A percentile compares a stretch with the other conserved stretches of the same genome.
These are phyloP conservation scores for Arion vulgaris DNA, from an alignment of 1,140 invertebrate species.

Conservation along the genomic window DNA sequence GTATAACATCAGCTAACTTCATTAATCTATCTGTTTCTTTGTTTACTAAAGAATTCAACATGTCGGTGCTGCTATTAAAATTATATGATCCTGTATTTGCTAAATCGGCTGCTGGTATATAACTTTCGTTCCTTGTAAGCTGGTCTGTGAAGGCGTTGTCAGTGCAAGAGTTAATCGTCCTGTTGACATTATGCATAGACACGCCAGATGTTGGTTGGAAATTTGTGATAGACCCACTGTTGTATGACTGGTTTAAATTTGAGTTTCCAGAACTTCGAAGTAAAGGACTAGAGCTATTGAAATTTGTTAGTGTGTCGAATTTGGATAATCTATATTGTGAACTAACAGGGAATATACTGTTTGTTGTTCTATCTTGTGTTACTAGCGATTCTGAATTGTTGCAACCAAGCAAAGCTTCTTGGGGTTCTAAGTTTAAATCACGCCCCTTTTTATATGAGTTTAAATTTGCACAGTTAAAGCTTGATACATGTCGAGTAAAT, in stretches of 20 bases:
- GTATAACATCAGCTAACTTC: not conserved
- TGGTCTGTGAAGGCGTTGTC: not conserved
- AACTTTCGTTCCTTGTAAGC: not conserved
- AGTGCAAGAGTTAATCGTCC: not conserved
- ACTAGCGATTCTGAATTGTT: too few species aligned
- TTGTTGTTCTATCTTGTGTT: too few species aligned
- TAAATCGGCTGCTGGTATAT: not conserved
- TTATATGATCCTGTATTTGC: not conserved
- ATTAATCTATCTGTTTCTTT: constrained; percentile 9
- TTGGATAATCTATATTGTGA: not conserved
- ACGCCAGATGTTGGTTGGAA: not conserved
- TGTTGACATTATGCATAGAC: not conserved
- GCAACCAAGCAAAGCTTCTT: not conserved
- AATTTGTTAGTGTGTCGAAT: not conserved
- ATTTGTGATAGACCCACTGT: not conserved
- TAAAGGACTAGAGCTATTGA: not conserved
- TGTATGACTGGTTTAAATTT: not conserved
- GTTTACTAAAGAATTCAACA: not conserved
- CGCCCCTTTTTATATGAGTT: not conserved
- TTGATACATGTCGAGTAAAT: not conserved
- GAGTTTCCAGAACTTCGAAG: not conserved
- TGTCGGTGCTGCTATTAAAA: not conserved
- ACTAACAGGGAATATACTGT: not conserved
- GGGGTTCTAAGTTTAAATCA: not conserved
- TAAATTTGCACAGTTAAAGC: not conserved